Base-by-base conservation (phyloP, 2,797 vertebrate species). In the Smutsia gigantea region DNA sequence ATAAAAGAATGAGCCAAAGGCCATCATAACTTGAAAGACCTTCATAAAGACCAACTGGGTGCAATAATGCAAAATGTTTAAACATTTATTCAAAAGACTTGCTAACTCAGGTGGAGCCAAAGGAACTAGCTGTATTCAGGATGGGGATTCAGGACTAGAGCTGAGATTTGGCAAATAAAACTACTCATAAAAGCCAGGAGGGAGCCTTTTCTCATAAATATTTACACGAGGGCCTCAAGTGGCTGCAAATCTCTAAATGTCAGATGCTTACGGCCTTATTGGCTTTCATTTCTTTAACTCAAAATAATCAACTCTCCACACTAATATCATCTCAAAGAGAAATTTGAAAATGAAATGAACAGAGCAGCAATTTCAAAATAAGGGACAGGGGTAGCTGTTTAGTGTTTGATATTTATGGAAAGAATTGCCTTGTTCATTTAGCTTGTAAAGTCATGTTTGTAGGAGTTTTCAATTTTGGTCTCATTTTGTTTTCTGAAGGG, bases 211-310 rank as follows among this genome's bases (percentile, higher is more conserved):
- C 72, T 96, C 78, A 93, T 94, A 93, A 90, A 95, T 94, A 93
- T 97, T 96, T 94, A 93, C 61, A 75, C 19, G 63, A 39, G 75
- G 37, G 63, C 93, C 89, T 94, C 87, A 69, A 86, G 86, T 88
- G 82, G 53, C 63, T 23, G 64, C 37, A 95, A 88, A 85, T 91
- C 53, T 78, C 61, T 92, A 97, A 97, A 95, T 97, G 91, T 96
- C 89, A 95, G 89, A 75, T 89, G 72, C 68, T 69, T 90, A 77
- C 2, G 37, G 46, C 92, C 89, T 29, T 68, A 61, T 72, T 72
- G 64, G 57, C 63, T 92, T 86, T 90, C 21, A 57, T 86, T 95
- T 94, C 37, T 82, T 46, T 21, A 25, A 82, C 55, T 86, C 57
- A 83, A 95, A 96, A 86, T 82, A 96, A 69, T 94, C 92, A 86